These are phyloP conservation scores for Sparidentex hasta DNA, from an alignment of 2,797 vertebrate genomes.

Conservation along the genomic window DNA sequence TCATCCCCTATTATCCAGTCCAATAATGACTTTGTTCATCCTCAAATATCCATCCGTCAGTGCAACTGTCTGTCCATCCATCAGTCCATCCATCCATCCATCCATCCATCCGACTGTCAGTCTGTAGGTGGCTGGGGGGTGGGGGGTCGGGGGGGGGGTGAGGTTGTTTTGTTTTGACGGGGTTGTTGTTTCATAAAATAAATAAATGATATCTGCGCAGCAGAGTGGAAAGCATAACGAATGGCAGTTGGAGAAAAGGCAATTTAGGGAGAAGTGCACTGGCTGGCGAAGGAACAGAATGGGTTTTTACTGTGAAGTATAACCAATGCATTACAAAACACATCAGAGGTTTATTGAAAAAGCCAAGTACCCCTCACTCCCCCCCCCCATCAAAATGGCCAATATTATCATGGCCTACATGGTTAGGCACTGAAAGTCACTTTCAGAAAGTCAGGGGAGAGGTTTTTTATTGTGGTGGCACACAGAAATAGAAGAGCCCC, in stretches of 20 bases:
- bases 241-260: constrained; percentile 85
- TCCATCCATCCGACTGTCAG: constrained; percentile 55
- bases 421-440: constrained; percentile 84
- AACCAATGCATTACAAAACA: constrained; percentile 89
- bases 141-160: constrained; percentile 32
- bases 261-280: constrained; percentile 84
- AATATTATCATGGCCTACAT: constrained; percentile 85
- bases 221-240: constrained; percentile 86
- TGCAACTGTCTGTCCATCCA: constrained; percentile 41
- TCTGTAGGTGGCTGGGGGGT: constrained; percentile 55
- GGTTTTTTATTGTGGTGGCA: constrained; percentile 66
- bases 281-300: constrained; percentile 83
- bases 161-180: constrained; percentile 80
- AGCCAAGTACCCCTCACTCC: constrained; percentile 77
- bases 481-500: constrained; percentile 54
- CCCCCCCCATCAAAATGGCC: constrained; percentile 78
- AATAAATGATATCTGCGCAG: constrained; percentile 87
- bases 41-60: constrained; percentile 39
- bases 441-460: constrained; percentile 80
- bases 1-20: constrained; percentile 50
- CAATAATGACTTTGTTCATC: constrained; percentile 49
- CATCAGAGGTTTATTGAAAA: constrained; percentile 87
- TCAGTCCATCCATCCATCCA: constrained; percentile 39
- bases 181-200: constrained; percentile 86
- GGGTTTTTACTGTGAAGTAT: constrained; percentile 87